Evolutionary conservation across 2,888 invertebrate species (phyloP).

Genomic region (Trachelus troglodyta): DNA sequence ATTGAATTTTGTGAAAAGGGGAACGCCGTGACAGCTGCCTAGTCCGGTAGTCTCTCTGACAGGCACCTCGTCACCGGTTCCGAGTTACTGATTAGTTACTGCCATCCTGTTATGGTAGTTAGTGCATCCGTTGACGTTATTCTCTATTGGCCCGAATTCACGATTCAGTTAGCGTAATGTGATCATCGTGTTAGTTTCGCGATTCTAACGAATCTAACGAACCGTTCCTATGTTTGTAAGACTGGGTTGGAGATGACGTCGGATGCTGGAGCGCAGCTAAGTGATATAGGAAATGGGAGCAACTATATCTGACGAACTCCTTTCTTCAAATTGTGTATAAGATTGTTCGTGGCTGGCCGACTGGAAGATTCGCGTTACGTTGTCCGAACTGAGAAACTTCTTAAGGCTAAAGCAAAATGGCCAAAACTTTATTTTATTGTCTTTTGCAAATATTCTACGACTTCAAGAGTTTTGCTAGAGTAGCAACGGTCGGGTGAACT

Average conservation of each 20-base stretch:
- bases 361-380: slow-evolving; percentile 15
- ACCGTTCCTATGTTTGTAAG: slow-evolving; percentile 23
- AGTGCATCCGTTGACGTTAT: slow-evolving; percentile 1
- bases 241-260: not conserved
- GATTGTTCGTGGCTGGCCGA: slow-evolving; percentile 25
- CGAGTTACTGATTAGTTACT: not conserved
- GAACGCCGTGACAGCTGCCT: slow-evolving; percentile 25
- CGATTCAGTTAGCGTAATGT: slow-evolving; percentile 14
- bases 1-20: slow-evolving; percentile 34
- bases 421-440: not conserved
- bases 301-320: not conserved
- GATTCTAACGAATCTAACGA: slow-evolving; percentile 20
- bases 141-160: slow-evolving; percentile 4
- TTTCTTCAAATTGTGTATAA: slow-evolving; percentile 9
- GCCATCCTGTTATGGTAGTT: slow-evolving; percentile 9
- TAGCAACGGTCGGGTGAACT: not conserved
- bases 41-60: not conserved
- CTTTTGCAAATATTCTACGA: not conserved
- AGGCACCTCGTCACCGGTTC: not conserved
- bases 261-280: not conserved
- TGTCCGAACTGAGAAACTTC: not conserved
- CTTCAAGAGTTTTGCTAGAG: not conserved
- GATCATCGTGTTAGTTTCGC: not conserved
- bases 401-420: not conserved
- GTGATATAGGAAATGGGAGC: not conserved